Percentiles rank a stretch among this genome's conserved stretches.
Conservation (phyloP, 2,113 vertebrate genomes). For the Notechis scutatus region DNA sequence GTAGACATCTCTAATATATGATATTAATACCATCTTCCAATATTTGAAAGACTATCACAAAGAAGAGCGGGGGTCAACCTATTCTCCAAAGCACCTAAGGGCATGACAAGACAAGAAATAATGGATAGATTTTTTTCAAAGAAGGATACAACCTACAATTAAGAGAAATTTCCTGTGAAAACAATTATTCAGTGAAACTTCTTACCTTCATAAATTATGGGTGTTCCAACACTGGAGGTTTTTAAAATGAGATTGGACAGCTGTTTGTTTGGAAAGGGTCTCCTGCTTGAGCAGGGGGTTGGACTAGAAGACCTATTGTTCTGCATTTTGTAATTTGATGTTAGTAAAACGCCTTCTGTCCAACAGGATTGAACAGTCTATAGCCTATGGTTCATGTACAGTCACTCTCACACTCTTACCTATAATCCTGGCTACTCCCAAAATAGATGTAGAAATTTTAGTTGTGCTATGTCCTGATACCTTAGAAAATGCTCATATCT, state of each 20-base stretch:
- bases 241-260: background rate
- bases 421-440: background rate
- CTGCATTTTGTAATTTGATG: background rate
- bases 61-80: background rate
- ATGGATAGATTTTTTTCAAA: background rate
- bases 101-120: background rate
- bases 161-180: background rate
- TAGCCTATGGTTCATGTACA: background rate
- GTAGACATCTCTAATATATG: background rate
- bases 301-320: background rate
- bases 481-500: background rate
- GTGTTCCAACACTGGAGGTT: background rate
- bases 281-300: background rate
- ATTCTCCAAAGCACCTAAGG: background rate
- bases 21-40: background rate
- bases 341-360: background rate
- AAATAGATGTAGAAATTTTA: background rate
- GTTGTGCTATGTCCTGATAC: background rate
- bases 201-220: background rate
- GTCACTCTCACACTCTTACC: background rate
- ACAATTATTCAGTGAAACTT: background rate
- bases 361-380: background rate
- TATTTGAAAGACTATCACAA: background rate
- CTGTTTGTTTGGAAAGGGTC: background rate
- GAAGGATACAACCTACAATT: background rate